These are phyloP conservation scores for Sardina pilchardus DNA, from an alignment of 2,113 vertebrate species.

Conservation along the genomic window DNA sequence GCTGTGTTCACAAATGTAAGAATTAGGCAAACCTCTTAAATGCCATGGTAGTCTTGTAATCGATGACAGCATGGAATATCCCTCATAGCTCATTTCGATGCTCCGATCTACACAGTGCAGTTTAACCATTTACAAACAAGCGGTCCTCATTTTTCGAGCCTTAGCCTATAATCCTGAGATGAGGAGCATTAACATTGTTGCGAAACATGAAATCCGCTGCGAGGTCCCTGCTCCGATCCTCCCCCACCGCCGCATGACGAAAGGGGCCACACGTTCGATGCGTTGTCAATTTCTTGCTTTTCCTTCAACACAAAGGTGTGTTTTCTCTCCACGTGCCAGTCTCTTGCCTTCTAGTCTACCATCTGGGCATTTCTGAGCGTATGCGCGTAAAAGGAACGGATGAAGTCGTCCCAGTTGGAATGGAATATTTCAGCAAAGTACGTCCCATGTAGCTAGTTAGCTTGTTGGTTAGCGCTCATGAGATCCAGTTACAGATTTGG, in stretches of 20 bases:
- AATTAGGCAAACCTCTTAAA: not conserved
- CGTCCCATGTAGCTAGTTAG: conserved; percentile 74
- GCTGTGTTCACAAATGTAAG: not conserved
- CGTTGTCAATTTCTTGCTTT: conserved; percentile 34
- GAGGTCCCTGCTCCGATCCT: conserved; percentile 60
- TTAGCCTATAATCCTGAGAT: conserved; percentile 43
- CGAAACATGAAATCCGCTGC: conserved; percentile 44
- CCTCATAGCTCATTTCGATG: not conserved
- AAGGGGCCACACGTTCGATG: conserved; percentile 46
- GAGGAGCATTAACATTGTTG: conserved; percentile 47
- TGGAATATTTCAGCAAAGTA: conserved; percentile 53
- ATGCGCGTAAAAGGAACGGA: not conserved
- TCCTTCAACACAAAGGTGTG: conserved; percentile 31
- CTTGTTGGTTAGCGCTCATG: conserved; percentile 61
- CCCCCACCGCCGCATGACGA: conserved; percentile 76
- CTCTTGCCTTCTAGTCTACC: conserved; percentile 60
- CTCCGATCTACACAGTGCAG: not conserved
- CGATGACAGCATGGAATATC: not conserved
- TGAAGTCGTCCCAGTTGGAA: conserved; percentile 19
- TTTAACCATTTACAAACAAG: conserved; percentile 31
- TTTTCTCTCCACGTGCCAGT: conserved; percentile 34
- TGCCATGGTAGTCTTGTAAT: not conserved
- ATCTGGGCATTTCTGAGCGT: conserved; percentile 64
- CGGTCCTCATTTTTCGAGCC: conserved; percentile 41
- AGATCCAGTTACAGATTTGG: conserved; percentile 48